Base-by-base conservation (phyloP, 1,140 invertebrate genomes). In the Micrasema longulum region DNA sequence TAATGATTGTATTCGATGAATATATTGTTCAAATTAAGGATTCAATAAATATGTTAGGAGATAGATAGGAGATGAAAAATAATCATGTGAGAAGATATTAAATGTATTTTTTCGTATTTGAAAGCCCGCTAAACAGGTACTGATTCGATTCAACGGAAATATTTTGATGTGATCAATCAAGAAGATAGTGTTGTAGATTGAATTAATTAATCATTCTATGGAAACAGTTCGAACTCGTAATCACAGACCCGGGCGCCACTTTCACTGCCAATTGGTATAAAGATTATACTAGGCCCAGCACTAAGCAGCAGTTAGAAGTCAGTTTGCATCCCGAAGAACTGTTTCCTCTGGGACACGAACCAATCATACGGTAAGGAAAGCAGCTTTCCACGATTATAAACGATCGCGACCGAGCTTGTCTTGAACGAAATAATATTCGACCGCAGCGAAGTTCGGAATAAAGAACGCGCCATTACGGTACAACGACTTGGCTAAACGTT, bases 381-480 rank as follows among this genome's bases (percentile, higher is more conserved):
- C 22, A 10, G 45, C 60, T 64, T 64, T 64, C 60, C 47, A 45
- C 11, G 7, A 60, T 20, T 16, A 60, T n/a, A 60, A 38, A 60
- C 35, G 38, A 60, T 60, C 36, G 55, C 55, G 50, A 53, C 50
- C 50, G 20, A 60, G 36, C 53, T 60, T 63, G 60, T 43, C 31
- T 45, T 63, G n/a, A 47, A 45, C 22, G 43, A 23, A 63, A 63
- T 63, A 10, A 26, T 63, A 63, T 47, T 63, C 38, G 18, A 47
- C 22, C 18, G 26, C 26, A n/a, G 60, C 23, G 60, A 2, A 31
- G 60, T 63, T 47, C 14, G 60, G n/a, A 47, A 47, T 63, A 63
- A 63, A 23, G 60, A 63, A 63, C 60, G 38, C 22, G 41, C 26
- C 38, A 63, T 63, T 45, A 63, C 43, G 60, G 60, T 45, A 63